Evolutionary conservation across 2,888 invertebrate species (phyloP).

Genomic region (Dicyrtoma fusca): DNA sequence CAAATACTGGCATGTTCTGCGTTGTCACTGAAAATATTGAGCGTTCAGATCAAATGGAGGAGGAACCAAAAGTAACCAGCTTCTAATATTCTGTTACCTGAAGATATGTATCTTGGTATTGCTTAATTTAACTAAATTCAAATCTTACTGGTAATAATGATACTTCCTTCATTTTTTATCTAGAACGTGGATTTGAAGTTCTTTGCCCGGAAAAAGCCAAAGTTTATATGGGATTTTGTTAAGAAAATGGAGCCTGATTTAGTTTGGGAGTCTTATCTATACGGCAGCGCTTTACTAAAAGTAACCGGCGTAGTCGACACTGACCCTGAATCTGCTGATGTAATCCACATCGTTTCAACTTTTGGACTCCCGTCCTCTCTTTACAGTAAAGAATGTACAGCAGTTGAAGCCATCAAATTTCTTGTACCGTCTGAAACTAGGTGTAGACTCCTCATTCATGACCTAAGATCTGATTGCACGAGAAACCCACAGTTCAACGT

Average conservation of each 20-base stretch:
- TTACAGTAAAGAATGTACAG: conserved; percentile 58
- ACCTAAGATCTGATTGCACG: conserved; percentile 49
- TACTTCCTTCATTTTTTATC: background rate
- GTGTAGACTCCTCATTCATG: conserved; percentile 60
- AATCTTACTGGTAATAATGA: background rate
- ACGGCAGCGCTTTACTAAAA: conserved; percentile 48
- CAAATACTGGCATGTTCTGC: conserved; percentile 65
- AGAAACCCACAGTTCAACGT: conserved; percentile 55
- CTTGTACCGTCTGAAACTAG: conserved; percentile 59
- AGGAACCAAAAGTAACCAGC: conserved; percentile 57
- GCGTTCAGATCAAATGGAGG: conserved; percentile 58
- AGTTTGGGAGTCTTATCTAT: conserved; percentile 42
- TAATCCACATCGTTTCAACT: no score
- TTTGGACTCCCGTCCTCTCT: conserved; percentile 59
- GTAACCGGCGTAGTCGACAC: background rate
- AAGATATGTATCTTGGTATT: no score
- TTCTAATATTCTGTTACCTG: no score
- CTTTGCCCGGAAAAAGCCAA: conserved; percentile 31
- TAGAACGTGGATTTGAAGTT: conserved; percentile 19
- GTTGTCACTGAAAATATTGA: conserved; percentile 67
- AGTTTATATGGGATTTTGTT: conserved; percentile 43
- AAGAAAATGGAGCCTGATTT: conserved; percentile 19
- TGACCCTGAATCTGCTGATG: no score
- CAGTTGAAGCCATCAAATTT: conserved; percentile 61
- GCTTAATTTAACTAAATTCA: background rate